Evolutionary conservation across 1,140 invertebrate genomes (phyloP), one percentile per base, ranked within the genome.

Genomic region (Hestina assimilis): DNA sequence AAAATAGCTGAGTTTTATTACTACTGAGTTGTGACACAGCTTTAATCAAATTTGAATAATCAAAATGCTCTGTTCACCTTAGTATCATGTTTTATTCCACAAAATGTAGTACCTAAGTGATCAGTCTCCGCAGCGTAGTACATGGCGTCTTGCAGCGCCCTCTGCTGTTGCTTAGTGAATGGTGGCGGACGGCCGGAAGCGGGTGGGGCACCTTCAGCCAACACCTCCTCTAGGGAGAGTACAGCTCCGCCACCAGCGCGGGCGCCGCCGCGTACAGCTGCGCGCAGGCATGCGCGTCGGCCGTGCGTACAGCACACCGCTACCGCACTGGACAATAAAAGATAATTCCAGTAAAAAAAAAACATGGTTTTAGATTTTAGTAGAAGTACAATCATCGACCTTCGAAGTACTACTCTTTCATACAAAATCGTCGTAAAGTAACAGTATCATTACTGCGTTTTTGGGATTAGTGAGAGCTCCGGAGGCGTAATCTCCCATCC

Each of bases 71-170:
- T 26, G 6, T 26, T 5, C 1, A 1, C 1, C 1, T n/a, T 28
- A 28, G 2, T 28, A 28, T n/a, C n/a, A n/a, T n/a, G n/a, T n/a
- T n/a, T n/a, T n/a, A n/a, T n/a, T n/a, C n/a, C n/a, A n/a, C n/a
- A 26, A 26, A 28, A 9, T 9, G 24, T 28, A 28, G 26, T 59
- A 95, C 94, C 94, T 65, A 97, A 90, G 87, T 96, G 94, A 75
- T 96, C 96, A 74, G 95, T 96, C 81, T 97, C 96, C 1, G 95
- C 94, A 64, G 94, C 95, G 73, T 96, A 96, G 79, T 97, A 97
- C 95, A 97, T 96, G 2, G 96, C 95, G 87, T 97, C 96, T 72
- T 97, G 95, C 26, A 97, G 86, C 24, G 94, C 93, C 74, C 96
- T 94, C 20, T 95, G 93, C 86, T 97, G 96, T 12, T 92, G 90